Conservation (phyloP, 30 jellyfish, hydroid and myxozoan species). For the Rhopilema esculentum region DNA sequence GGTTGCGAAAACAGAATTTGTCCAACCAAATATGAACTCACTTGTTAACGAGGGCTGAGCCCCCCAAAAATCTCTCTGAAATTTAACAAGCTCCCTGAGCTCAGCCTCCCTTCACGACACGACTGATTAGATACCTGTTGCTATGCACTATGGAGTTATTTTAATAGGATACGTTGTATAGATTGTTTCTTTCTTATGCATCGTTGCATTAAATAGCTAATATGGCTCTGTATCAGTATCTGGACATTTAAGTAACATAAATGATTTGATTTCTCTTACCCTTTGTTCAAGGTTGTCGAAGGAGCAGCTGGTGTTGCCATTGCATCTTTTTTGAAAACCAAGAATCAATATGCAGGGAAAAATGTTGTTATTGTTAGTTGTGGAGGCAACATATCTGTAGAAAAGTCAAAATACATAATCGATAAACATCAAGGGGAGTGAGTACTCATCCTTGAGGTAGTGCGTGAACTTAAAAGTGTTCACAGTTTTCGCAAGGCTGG, state of each 20-base stretch:
- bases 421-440: slow-evolving; percentile 22
- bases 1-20: too few species aligned
- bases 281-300: slow-evolving; percentile 60
- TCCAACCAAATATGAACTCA: too few species aligned
- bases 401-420: slow-evolving; percentile 28
- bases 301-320: slow-evolving; percentile 90
- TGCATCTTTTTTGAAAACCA: slow-evolving; percentile 75
- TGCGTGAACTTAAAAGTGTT: neutral
- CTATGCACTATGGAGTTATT: too few species aligned
- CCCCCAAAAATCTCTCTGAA: too few species aligned
- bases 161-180: neutral
- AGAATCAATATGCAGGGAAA: slow-evolving; percentile 52
- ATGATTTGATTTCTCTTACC: neutral
- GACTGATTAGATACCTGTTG: too few species aligned
- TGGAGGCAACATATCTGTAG: slow-evolving; percentile 81
- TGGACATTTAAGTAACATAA: neutral
- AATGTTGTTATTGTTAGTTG: slow-evolving; percentile 80
- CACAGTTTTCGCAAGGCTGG: neutral
- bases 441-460: neutral
- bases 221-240: too few species aligned
- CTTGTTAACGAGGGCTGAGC: too few species aligned
- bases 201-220: too few species aligned
- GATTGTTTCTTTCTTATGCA: too few species aligned
- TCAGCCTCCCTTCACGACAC: too few species aligned
- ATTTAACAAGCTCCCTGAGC: too few species aligned